A percentile compares a stretch with the other conserved stretches of the same genome.
These are phyloP conservation scores for Muricea muricata DNA, from an alignment of 92 coral and sea anemone species.

Conservation along the genomic window DNA sequence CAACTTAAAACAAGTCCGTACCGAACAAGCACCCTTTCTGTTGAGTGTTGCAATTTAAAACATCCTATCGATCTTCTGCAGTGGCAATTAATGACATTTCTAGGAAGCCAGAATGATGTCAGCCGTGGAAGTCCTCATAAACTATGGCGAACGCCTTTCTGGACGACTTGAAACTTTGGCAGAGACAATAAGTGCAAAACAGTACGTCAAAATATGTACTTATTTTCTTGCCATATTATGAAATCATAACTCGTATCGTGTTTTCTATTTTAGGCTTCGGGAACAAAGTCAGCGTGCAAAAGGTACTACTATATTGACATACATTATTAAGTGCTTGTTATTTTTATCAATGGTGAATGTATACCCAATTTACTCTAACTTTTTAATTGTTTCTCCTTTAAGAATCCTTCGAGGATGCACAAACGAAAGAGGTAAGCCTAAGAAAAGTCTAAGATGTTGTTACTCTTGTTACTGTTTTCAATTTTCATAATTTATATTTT, in stretches of 20 bases:
- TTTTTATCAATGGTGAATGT: no score
- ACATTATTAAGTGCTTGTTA: no score
- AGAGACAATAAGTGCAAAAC: conserved; percentile 72
- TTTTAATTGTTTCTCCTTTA: not conserved
- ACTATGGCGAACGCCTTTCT: conserved; percentile 87
- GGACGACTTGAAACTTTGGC: conserved; percentile 78
- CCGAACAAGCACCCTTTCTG: no score
- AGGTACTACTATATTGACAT: not conserved
- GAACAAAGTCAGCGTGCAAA: not conserved
- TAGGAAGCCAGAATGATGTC: conserved; percentile 97
- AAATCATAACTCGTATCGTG: no score
- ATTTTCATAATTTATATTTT: no score
- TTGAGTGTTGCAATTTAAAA: no score
- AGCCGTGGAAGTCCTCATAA: conserved; percentile 87
- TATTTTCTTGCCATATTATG: no score
- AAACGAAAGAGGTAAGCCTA: not conserved
- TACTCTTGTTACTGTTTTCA: not conserved
- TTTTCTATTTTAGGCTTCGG: not conserved
- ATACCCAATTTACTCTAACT: not conserved
- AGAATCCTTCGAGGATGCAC: not conserved
- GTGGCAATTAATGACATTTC: no score
- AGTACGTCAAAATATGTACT: no score
- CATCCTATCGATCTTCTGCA: no score
- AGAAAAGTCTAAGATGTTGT: not conserved
- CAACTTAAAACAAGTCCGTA: no score